Evolutionary conservation across 35 echinoderm and acorn worm species (phyloP), one percentile per base, ranked within the genome.

Genomic region (Diadema setosum): DNA sequence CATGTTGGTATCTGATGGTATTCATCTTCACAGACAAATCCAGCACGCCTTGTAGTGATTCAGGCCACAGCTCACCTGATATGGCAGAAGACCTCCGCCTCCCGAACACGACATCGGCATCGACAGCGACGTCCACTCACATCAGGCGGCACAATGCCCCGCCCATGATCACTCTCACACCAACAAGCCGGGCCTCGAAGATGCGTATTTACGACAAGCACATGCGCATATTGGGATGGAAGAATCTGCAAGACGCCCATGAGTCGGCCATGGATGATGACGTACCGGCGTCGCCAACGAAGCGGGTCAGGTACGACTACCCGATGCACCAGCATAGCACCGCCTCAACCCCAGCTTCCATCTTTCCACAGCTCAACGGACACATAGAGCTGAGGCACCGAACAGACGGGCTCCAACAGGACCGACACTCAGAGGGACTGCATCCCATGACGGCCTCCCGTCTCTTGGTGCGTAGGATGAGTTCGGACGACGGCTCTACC

Each of bases 1-100:
- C n/a, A n/a, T n/a, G n/a, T n/a, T n/a, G n/a, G n/a, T n/a, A n/a
- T n/a, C n/a, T 58, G 50, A 16, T 39, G 20, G 2, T 18, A 2
- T 65, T 21, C 37, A 70, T 86, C n/a, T 74, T 50, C 42, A 18
- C 55, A 78, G 73, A 78, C 24, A 78, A 73, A 29, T 48, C 76
- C 17, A 63, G 52, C 45, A 69, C 64, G 34, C 85, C 91, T 15
- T 86, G 86, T 60, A 93, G 94, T 65, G 91, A 90, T 78, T 97
- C 94, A 58, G 91, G 91, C 11, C 85, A 85, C 59, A 97, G 90
- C 46, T 93, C 94, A 21, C 94, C 90, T 20, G 87, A 73, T 50
- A 87, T 82, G 3, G 46, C 75, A 16, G 91, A 93, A 40, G 94
- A 97, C 3, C 75, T 89, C 2, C 45, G 82, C 37, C 64, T 46